phyloP scores from a whole-genome alignment of 2,113 vertebrate genomes.

The Chaetops frenatus region DNA sequence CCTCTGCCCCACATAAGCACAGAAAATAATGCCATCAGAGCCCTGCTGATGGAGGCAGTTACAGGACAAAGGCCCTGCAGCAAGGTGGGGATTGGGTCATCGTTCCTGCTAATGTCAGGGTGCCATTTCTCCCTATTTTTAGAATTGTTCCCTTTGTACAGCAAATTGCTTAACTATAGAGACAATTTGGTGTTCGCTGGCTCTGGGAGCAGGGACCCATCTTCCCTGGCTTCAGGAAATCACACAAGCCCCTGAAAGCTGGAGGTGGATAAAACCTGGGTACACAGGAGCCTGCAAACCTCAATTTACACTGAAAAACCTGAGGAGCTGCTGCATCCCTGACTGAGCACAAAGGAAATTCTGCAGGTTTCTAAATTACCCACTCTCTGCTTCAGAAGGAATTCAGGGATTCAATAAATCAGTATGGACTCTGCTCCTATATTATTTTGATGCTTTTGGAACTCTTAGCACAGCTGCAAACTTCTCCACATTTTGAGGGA shows the following conservation, averaged over 20 bases:
- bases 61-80: slow-evolving; percentile 20
- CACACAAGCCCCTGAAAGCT: background rate
- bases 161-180: background rate
- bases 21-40: slow-evolving; percentile 32
- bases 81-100: slow-evolving; percentile 28
- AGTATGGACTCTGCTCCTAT: background rate
- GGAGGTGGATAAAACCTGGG: background rate
- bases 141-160: slow-evolving; percentile 17
- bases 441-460: background rate
- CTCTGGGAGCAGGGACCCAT: background rate
- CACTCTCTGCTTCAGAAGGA: background rate
- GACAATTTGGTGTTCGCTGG: background rate
- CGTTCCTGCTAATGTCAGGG: slow-evolving; percentile 30
- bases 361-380: background rate
- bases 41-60: slow-evolving; percentile 30
- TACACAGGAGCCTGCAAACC: background rate
- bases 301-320: background rate
- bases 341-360: background rate
- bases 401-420: background rate
- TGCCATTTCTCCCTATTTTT: slow-evolving; percentile 31
- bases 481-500: background rate
- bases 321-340: background rate
- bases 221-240: background rate
- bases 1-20: slow-evolving; percentile 32
- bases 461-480: background rate